Base-by-base conservation (phyloP, 1,140 invertebrate species). In the Megalopta genalis region DNA sequence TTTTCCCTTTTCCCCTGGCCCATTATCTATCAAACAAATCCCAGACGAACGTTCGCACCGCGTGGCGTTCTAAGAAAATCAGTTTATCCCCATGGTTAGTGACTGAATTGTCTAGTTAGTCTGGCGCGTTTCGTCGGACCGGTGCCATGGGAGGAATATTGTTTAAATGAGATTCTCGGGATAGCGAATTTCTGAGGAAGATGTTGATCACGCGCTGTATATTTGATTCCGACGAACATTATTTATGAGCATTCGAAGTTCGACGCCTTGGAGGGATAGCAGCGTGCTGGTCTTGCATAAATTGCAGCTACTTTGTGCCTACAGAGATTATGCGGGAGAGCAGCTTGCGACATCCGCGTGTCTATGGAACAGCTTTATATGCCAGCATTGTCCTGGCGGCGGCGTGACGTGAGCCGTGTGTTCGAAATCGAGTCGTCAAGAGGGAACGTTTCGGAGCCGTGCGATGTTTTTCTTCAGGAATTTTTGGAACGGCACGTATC, bases 181-280 rank as follows among this genome's bases (percentile, higher is more conserved):
- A 23, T 25, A 46, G n/a, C 23, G 39, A 66, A 25, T 66, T 0
- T 46, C n/a, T 16, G 16, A 10, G 12, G 12, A 42, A 42, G 16
- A 0, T 10, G 64, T 8, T 49, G 39, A 66, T 66, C 42, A 46
- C 39, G 39, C 16, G 1, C 21, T 66, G n/a, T 7, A 66, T 66
- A 66, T 66, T 66, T 25, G 12, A 66, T 39, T 42, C n/a, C n/a
- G 25, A 18, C 39, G 12, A 25, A 12, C 39, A 49, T 46, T 46
- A 46, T 66, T 66, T 66, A 66, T 66, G 39, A 23, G n/a, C 64
- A 25, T 18, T 46, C 39, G 1, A 66, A 66, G 64, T 66, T 66
- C 6, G 1, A 46, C 64, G 23, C 64, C 14, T 66, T 49, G n/a
- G 64, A 66, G 64, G 42, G n/a, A 65, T 65, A 32, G 42, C 37